Evolutionary conservation across 1,140 invertebrate genomes (phyloP).

Genomic region (Orchesella cincta): DNA sequence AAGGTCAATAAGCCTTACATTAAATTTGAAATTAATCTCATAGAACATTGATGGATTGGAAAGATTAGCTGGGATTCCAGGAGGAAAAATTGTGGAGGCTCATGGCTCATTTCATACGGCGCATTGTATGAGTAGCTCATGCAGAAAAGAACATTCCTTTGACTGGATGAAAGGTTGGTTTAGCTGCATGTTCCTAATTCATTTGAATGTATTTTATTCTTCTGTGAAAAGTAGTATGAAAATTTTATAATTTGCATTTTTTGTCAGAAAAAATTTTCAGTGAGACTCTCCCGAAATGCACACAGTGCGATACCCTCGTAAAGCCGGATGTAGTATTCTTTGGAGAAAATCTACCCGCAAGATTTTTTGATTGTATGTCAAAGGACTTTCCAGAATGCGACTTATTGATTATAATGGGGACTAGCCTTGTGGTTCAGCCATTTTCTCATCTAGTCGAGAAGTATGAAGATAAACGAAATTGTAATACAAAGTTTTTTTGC

Average conservation of each 20-base stretch:
- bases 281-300: slow-evolving; percentile 74
- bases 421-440: slow-evolving; percentile 89
- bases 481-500: background rate
- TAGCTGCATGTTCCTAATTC: background rate
- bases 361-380: slow-evolving; percentile 68
- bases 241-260: slow-evolving; percentile 3
- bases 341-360: slow-evolving; percentile 79
- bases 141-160: slow-evolving; percentile 71
- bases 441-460: slow-evolving; percentile 86
- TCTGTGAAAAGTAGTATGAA: background rate
- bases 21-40: slow-evolving; percentile 38
- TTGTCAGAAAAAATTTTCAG: slow-evolving; percentile 71
- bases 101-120: slow-evolving; percentile 90
- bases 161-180: slow-evolving; percentile 76
- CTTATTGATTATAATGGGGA: slow-evolving; percentile 91
- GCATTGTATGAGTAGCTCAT: slow-evolving; percentile 72
- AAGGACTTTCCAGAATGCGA: slow-evolving; percentile 85
- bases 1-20: no score
- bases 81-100: slow-evolving; percentile 85
- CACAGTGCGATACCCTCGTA: slow-evolving; percentile 71
- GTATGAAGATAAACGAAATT: slow-evolving; percentile 57
- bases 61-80: slow-evolving; percentile 78
- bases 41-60: slow-evolving; percentile 95
- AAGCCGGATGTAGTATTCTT: slow-evolving; percentile 96
- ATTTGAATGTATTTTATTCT: background rate